Evolutionary conservation across 1,140 invertebrate species (phyloP), one percentile per base, ranked within the genome.

Genomic region (Nephila pilipes): DNA sequence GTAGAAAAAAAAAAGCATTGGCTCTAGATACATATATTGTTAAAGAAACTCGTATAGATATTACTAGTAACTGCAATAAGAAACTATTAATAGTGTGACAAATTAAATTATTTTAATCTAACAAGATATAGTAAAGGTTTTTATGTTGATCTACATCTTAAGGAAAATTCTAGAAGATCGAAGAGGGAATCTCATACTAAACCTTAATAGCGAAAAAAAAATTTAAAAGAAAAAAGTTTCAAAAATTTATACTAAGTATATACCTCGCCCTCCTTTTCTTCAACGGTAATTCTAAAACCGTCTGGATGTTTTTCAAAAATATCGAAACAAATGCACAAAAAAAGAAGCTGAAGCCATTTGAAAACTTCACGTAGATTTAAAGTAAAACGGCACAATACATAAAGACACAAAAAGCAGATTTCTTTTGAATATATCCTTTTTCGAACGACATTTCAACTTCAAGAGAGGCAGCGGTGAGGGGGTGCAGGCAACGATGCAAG

Each of bases 341-440:
- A 29, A 14, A 22, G 22, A 83, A 83, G 5, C 1, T n/a, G 46
- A 12, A 25, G 25, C 38, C 38, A 25, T 83, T 83, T 83, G 5
- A 83, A 83, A 83, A 83, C n/a, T 22, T 38, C 25, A 16, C 25
- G 20, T n/a, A 38, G 16, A 12, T 54, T 83, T 83, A 83, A 83
- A 55, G n/a, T 83, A 55, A 83, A 83, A 80, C 32, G 79, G 32
- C 18, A 80, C 32, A 46, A 46, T 38, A 46, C 32, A 46, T 25
- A 65, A 65, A 8, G 63, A 6, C 29, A 14, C 25, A 75, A 75
- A 75, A 83, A 54, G 55, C 38, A 83, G 29, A 75, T 75, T 75
- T 75, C 69, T 75, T 75, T 75, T 75, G 69, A 75, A 75, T 75
- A 75, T 36, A 75, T 75, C 18, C 69, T 32, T 75, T 75, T 75